phyloP scores from a whole-genome alignment of 2,797 vertebrate species.

The Coranthus polyacanthus region DNA sequence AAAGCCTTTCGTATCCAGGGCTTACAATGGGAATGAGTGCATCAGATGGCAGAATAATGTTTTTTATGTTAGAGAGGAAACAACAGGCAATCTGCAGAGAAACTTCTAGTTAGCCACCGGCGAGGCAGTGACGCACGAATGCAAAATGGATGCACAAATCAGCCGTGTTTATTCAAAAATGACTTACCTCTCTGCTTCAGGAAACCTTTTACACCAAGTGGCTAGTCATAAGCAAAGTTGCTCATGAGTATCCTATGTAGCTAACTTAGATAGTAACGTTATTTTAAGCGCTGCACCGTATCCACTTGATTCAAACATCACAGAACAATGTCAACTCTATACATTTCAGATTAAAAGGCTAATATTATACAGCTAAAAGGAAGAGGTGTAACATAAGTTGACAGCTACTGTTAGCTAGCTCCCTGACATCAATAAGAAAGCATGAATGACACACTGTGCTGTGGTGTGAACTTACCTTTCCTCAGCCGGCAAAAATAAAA shows the following conservation, averaged over 20 bases:
- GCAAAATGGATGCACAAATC: constrained; percentile 39
- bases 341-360: neutral
- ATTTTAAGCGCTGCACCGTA: neutral
- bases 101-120: constrained; percentile 50
- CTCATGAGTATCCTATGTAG: neutral
- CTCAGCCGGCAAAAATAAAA: neutral
- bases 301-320: neutral
- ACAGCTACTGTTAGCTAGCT: constrained; percentile 50
- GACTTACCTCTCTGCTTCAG: neutral
- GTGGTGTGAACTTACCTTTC: constrained; percentile 47
- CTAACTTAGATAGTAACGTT: neutral
- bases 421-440: constrained; percentile 28
- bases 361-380: too few species aligned
- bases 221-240: neutral
- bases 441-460: constrained; percentile 36
- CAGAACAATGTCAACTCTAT: neutral
- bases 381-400: constrained; percentile 14
- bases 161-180: constrained; percentile 3
- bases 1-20: neutral
- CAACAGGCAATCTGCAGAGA: constrained; percentile 28
- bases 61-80: constrained; percentile 7
- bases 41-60: neutral
- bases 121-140: constrained; percentile 50
- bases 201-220: neutral
- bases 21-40: neutral